These are phyloP conservation scores for Brevimyrus niger DNA, from an alignment of 2,113 vertebrate genomes.

Conservation along the genomic window DNA sequence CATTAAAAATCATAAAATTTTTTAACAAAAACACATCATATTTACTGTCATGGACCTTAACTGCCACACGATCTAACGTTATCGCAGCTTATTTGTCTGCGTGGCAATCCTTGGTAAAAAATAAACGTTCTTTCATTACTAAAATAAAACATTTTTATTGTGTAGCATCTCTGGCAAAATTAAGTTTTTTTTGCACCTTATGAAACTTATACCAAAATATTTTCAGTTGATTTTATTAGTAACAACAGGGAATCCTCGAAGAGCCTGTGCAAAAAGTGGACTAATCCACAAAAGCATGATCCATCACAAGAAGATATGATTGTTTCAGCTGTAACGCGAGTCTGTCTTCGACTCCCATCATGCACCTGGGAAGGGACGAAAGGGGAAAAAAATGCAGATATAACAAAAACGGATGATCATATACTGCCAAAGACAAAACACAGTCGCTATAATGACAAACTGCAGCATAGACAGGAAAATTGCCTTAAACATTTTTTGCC, in stretches of 20 bases:
- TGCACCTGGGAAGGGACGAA: conserved; percentile 50
- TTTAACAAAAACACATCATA: conserved; percentile 66
- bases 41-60: conserved; percentile 76
- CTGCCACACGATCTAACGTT: conserved; percentile 68
- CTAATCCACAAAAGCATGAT: conserved; percentile 84
- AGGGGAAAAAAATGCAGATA: background rate
- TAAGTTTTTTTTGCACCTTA: conserved; percentile 76
- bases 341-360: conserved; percentile 59
- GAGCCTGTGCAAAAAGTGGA: conserved; percentile 90
- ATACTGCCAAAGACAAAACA: background rate
- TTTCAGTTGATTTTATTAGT: conserved; percentile 85
- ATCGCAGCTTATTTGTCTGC: conserved; percentile 67
- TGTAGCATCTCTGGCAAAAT: conserved; percentile 81
- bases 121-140: conserved; percentile 74
- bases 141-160: conserved; percentile 88
- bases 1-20: conserved; percentile 60
- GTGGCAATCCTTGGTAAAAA: conserved; percentile 81
- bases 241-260: conserved; percentile 78
- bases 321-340: conserved; percentile 79
- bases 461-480: background rate
- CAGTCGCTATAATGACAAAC: background rate
- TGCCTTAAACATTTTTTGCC: background rate
- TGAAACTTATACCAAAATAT: conserved; percentile 94
- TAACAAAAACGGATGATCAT: conserved; percentile 39
- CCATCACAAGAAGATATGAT: conserved; percentile 85